phyloP scores from a whole-genome alignment of 2,797 vertebrate species.

The Rhinichthys osculus region DNA sequence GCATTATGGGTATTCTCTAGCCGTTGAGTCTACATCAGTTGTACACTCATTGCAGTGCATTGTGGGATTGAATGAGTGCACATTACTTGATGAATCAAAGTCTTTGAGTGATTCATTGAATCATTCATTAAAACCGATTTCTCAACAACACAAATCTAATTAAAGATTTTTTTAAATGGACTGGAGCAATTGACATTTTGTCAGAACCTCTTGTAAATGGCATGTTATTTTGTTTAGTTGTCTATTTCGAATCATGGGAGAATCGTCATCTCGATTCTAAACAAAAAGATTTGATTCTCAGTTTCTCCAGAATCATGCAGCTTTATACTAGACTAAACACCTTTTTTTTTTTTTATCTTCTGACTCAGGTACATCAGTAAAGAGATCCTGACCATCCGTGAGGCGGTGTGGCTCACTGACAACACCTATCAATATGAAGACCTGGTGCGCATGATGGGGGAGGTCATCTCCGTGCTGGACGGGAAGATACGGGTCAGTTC shows the following conservation, averaged over 20 bases:
- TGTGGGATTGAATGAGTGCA: too few species aligned
- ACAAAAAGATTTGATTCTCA: background rate
- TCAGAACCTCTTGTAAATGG: background rate
- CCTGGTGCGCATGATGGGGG: constrained; percentile 98
- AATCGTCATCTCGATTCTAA: background rate
- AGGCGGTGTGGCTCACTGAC: constrained; percentile 98
- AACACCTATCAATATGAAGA: constrained; percentile 99
- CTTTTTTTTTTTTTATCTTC: too few species aligned
- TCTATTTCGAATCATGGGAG: background rate
- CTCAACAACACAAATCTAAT: too few species aligned
- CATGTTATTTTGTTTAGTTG: background rate
- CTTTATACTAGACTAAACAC: background rate
- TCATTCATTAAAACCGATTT: background rate
- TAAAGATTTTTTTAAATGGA: background rate
- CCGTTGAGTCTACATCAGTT: too few species aligned
- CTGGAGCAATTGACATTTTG: background rate
- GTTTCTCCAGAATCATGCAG: background rate
- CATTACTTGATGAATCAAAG: too few species aligned
- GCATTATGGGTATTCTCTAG: too few species aligned
- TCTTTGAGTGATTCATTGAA: background rate
- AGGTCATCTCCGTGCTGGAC: constrained; percentile 90
- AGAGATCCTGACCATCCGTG: constrained; percentile 95
- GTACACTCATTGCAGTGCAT: too few species aligned
- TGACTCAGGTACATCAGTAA: constrained; percentile 88
- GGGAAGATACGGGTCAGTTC: constrained; percentile 90